Base-by-base conservation (phyloP, 2,888 invertebrate genomes). In the Metopia argyrocephala region DNA sequence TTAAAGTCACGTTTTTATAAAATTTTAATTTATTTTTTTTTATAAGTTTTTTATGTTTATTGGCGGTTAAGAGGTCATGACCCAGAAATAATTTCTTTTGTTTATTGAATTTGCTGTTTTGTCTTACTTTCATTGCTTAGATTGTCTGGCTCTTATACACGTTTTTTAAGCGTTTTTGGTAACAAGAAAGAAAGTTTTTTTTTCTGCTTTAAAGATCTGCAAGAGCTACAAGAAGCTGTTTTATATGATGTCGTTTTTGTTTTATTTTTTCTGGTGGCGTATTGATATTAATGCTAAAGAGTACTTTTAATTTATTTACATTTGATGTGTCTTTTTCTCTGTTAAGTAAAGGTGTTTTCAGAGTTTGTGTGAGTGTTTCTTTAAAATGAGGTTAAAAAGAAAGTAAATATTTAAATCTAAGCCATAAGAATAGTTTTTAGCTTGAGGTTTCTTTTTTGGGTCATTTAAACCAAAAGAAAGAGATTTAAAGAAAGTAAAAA, bases 61-160 rank as follows among this genome's bases (percentile, higher is more conserved):
- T 62, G 45, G 50, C 68, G 71, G 25, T 69, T 65, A 70, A 78
- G 78, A 74, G 81, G 81, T 81, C 81, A 75, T 81, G 78, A 74
- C 81, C 81, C 70, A 81, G 74, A 78, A 81, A 70, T 38, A 18
- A 65, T 25, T 27, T 56, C 64, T 57, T 68, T 2, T 76, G 5
- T 59, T 38, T 48, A 28, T 48, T 28, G 27, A 18, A 2, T 21
- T 12, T 54, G 27, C 38, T 62, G 46, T 62, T 25, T 27, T 64
- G 31, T 50, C 18, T 69, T 64, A 27, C 74, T 78, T 78, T 57
- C 52, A 57, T 18, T 74, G 50, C 15, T 3, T 3, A 38, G 38
- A 3, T 31, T 31, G 31, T 12, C 9, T 12, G 9, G 31, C 31
- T 31, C 9, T 31, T 31, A 12, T 12, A 2, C n/a, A 6, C 23